Percentiles rank a stretch among this genome's conserved stretches.
phyloP scores from a whole-genome alignment of 2,113 vertebrate species.

The Pipa parva region DNA sequence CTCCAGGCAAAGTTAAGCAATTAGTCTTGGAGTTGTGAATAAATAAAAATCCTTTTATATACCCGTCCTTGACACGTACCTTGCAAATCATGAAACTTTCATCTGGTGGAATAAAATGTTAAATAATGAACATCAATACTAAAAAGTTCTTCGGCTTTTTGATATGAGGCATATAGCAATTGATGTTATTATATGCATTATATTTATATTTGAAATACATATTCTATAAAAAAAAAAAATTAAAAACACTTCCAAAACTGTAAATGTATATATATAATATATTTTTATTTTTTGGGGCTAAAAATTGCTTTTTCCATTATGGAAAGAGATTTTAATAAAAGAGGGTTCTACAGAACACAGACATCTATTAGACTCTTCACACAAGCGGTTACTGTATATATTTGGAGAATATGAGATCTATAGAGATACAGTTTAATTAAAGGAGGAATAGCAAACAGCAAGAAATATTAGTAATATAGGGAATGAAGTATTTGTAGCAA shows the following conservation, averaged over 20 bases:
- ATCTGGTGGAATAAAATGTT: slow-evolving; percentile 75
- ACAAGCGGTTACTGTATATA: no score
- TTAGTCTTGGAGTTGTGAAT: slow-evolving; percentile 83
- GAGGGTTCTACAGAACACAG: no score
- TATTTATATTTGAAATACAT: slow-evolving; percentile 35
- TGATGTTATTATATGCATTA: slow-evolving; percentile 25
- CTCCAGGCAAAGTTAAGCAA: slow-evolving; percentile 81
- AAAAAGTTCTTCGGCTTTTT: slow-evolving; percentile 42
- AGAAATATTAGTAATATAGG: no score
- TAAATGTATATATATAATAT: slow-evolving; percentile 14
- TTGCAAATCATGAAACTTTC: slow-evolving; percentile 81
- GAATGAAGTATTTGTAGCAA: no score
- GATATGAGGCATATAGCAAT: slow-evolving; percentile 18
- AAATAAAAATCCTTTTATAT: slow-evolving; percentile 84
- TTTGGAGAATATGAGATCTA: no score
- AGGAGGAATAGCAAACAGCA: no score
- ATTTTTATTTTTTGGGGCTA: not conserved
- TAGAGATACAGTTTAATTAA: no score
- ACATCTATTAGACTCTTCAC: no score
- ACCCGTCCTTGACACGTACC: slow-evolving; percentile 79
- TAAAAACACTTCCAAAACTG: slow-evolving; percentile 2
- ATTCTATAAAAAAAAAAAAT: slow-evolving; percentile 1
- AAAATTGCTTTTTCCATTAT: no score
- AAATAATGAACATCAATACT: slow-evolving; percentile 65
- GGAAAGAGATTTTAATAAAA: no score